A percentile compares a stretch with the other conserved stretches of the same genome.
Conservation (phyloP, 1,140 invertebrate genomes). For the Drosophila nigromelanica region DNA sequence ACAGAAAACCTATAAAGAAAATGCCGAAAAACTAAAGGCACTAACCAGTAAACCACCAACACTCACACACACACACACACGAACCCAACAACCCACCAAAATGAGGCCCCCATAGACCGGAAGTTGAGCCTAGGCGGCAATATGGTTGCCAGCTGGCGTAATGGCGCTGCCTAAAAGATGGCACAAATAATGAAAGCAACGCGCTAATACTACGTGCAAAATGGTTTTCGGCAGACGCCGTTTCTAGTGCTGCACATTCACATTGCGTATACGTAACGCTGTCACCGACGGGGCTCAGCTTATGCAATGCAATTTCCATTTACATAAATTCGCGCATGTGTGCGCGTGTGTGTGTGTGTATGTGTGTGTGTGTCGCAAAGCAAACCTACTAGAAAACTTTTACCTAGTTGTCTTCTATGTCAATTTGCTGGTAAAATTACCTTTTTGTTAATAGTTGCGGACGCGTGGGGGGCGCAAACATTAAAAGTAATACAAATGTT, state of each 20-base stretch:
- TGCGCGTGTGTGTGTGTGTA: conserved; percentile 20
- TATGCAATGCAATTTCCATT: conserved; percentile 81
- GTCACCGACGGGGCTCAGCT: conserved; percentile 39
- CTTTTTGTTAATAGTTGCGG: conserved; percentile 75
- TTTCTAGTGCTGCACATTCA: conserved; percentile 41
- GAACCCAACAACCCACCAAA: neutral
- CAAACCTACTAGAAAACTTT: conserved; percentile 56
- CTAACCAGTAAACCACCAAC: neutral
- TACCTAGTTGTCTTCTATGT: conserved; percentile 72
- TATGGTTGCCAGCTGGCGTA: conserved; percentile 54
- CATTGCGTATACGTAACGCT: conserved; percentile 68
- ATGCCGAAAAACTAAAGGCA: conserved; percentile 58
- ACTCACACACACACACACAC: too few relatives aligned
- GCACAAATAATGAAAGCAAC: conserved; percentile 69
- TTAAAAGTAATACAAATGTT: conserved; percentile 75
- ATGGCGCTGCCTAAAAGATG: conserved; percentile 63
- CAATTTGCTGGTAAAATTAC: conserved; percentile 76
- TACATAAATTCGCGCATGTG: conserved; percentile 70
- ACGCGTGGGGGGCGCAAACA: conserved; percentile 47
- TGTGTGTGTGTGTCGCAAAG: conserved; percentile 37
- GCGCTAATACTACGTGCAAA: conserved; percentile 78
- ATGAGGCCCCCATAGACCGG: conserved; percentile 8
- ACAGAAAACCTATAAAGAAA: conserved; percentile 74
- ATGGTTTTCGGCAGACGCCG: conserved; percentile 57
- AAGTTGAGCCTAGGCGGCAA: conserved; percentile 43